Conservation (phyloP, 2,888 invertebrate genomes). For the Hydriomena furcata region DNA sequence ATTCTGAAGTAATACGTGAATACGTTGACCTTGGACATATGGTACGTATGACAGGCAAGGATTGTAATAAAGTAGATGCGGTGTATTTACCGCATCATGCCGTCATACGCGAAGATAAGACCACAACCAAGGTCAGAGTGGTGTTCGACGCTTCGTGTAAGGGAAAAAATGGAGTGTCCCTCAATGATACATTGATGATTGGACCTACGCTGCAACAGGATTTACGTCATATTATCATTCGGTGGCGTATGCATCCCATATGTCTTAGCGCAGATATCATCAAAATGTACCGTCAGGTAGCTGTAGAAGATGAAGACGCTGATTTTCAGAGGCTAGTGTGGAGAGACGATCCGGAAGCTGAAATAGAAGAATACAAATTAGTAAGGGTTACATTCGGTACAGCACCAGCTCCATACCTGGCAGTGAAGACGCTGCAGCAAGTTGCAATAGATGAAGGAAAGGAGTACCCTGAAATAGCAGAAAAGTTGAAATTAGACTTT, state of each 20-base stretch:
- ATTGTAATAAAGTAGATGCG: neutral
- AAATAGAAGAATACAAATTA: neutral
- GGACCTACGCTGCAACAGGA: slow-evolving; percentile 29
- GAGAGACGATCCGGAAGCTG: slow-evolving; percentile 4
- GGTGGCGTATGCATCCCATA: slow-evolving; percentile 21
- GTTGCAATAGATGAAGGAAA: slow-evolving; percentile 36
- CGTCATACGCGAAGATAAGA: slow-evolving; percentile 29
- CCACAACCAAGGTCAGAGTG: slow-evolving; percentile 36
- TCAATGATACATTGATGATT: slow-evolving; percentile 28
- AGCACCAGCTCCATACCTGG: neutral
- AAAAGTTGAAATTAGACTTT: slow-evolving; percentile 17
- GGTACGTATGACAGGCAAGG: neutral
- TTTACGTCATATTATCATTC: slow-evolving; percentile 23
- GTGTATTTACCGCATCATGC: neutral
- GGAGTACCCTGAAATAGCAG: slow-evolving; percentile 1
- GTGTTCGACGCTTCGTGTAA: slow-evolving; percentile 34
- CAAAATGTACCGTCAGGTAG: slow-evolving; percentile 26
- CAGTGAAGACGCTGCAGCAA: slow-evolving; percentile 14
- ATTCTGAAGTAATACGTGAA: no score
- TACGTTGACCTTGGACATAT: no score
- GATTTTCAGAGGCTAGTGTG: slow-evolving; percentile 25
- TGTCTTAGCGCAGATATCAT: slow-evolving; percentile 23
- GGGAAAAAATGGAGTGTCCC: slow-evolving; percentile 22
- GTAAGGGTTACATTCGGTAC: neutral
- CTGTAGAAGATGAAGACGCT: neutral